Evolutionary conservation across 2,888 invertebrate species (phyloP), one percentile per base, ranked within the genome.

Genomic region (Bembecia ichneumoniformis): DNA sequence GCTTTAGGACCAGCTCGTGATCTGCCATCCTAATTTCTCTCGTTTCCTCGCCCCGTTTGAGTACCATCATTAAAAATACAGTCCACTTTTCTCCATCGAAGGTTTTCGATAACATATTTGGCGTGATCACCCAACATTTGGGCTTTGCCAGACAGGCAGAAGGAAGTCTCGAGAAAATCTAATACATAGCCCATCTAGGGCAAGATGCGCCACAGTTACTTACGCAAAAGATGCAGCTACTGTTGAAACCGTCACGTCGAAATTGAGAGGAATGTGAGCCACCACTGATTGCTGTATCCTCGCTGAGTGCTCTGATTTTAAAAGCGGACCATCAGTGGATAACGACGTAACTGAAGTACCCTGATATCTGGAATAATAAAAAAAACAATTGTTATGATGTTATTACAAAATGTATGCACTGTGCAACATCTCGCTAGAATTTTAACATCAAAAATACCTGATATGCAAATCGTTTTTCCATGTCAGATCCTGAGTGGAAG

Each of bases 231-330:
- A 67, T 16, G 69, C 71, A 0, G 68, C 66, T 0, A 62, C 49
- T 0, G 68, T 62, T 0, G 73, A 68, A 10, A 78, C 58, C 0
- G 74, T 73, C 0, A 86, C 68, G 20, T 86, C 83, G 53, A 87
- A 81, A 58, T 90, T 91, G 57, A 91, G 83, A 0, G 92, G 92
- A 3, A 92, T 63, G 58, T 92, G 92, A 0, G 90, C 89, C 1
- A 93, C 90, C 51, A 92, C 71, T 0, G 92, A 92, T 61, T 92
- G 90, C 52, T 91, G 90, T n/a, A 92, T 88, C 16, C 91, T 88
- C 1, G 91, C 91, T 7, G 89, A 88, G 59, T 92, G 92, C 63
- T 91, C 90, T 0, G 91, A 84, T 60, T 90, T 89, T 0, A 90
- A 75, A 9, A 93, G 77, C 0, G 92, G 92, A 57, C 92, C 93